Evolutionary conservation across 2,113 vertebrate genomes (phyloP).

Genomic region (Myanophis thanlyinensis): DNA sequence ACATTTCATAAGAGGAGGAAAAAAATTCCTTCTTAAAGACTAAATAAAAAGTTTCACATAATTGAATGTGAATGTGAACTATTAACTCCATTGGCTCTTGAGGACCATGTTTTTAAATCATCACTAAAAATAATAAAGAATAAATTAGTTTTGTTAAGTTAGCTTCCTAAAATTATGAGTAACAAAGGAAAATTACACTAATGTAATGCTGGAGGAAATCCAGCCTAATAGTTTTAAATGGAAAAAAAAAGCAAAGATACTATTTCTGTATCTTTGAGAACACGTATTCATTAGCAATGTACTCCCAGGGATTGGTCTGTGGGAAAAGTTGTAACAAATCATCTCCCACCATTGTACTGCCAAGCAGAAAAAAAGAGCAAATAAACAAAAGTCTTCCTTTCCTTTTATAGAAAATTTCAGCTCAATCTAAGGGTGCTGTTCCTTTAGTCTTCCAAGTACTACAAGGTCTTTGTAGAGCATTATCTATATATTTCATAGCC

Average conservation of each 20-base stretch:
- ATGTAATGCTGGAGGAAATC: constrained; percentile 13
- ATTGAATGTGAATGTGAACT: background rate
- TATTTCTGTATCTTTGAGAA: constrained; percentile 59
- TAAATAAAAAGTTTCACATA: background rate
- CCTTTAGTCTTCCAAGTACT: background rate
- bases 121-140: background rate
- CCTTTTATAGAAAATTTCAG: constrained; percentile 49
- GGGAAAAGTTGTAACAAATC: constrained; percentile 63
- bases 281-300: constrained; percentile 41
- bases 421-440: constrained; percentile 18
- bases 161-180: constrained; percentile 24
- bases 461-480: background rate
- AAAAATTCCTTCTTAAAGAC: constrained; percentile 29
- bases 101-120: background rate
- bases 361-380: constrained; percentile 52
- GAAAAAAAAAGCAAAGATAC: constrained; percentile 53
- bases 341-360: constrained; percentile 74
- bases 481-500: background rate
- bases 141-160: constrained; percentile 17
- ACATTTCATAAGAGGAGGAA: background rate
- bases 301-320: constrained; percentile 63
- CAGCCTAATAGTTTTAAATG: constrained; percentile 41
- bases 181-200: constrained; percentile 17
- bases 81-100: background rate
- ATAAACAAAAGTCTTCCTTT: constrained; percentile 60